These are phyloP conservation scores for Mastomys natalensis DNA, from an alignment of 2,113 vertebrate genomes.

Conservation along the genomic window DNA sequence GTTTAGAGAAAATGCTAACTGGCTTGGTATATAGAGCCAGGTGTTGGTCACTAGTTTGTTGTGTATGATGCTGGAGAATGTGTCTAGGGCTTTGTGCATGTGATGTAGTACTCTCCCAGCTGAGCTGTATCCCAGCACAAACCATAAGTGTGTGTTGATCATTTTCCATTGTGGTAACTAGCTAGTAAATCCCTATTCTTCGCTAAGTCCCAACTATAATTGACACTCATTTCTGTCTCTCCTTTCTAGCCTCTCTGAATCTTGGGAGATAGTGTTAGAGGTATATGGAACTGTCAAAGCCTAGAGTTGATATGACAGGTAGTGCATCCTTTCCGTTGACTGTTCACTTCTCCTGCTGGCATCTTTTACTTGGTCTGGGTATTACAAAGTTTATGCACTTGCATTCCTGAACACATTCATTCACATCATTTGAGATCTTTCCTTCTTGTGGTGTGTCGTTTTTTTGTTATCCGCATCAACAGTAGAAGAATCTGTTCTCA, in stretches of 20 bases:
- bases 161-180: slow-evolving; percentile 96
- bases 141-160: slow-evolving; percentile 94
- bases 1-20: background rate
- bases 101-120: background rate
- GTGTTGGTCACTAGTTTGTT: background rate
- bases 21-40: background rate
- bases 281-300: slow-evolving; percentile 83
- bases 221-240: slow-evolving; percentile 93
- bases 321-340: slow-evolving; percentile 98
- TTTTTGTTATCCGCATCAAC: slow-evolving; percentile 99
- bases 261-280: slow-evolving; percentile 95
- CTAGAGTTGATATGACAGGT: slow-evolving; percentile 98
- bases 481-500: slow-evolving; percentile 97
- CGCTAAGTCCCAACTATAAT: slow-evolving; percentile 90
- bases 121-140: background rate
- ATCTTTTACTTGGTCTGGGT: slow-evolving; percentile 96
- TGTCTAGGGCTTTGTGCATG: background rate
- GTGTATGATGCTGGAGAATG: background rate
- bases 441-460: slow-evolving; percentile 97
- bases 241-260: slow-evolving; percentile 99
- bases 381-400: slow-evolving; percentile 99
- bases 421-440: slow-evolving; percentile 98
- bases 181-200: slow-evolving; percentile 95
- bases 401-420: slow-evolving; percentile 98
- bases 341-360: slow-evolving; percentile 99